phyloP scores from a whole-genome alignment of 1,140 invertebrate genomes.

The Ostrea denselamellosa region DNA sequence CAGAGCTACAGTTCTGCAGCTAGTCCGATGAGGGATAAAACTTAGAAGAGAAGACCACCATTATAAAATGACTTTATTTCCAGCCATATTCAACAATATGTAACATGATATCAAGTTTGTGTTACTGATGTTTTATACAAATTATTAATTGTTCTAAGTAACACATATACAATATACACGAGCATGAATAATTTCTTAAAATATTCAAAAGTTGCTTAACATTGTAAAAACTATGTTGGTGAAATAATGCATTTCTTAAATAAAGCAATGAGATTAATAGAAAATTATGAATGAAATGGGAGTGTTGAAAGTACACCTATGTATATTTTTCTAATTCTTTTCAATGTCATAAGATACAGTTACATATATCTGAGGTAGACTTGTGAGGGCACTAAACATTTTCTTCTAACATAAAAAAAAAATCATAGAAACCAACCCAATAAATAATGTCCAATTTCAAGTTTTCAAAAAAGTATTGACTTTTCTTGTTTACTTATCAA shows the following conservation, averaged over 20 bases:
- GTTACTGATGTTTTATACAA: background rate
- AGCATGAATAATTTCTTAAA: background rate
- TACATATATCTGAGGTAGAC: slow-evolving; percentile 11
- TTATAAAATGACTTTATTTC: slow-evolving; percentile 16
- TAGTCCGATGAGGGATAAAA: no score
- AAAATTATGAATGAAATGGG: slow-evolving; percentile 3
- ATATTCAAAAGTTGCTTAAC: background rate
- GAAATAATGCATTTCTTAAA: slow-evolving; percentile 31
- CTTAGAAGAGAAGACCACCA: background rate
- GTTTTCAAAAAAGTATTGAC: background rate
- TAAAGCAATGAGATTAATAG: slow-evolving; percentile 24
- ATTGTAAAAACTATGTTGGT: slow-evolving; percentile 5
- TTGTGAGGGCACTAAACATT: background rate
- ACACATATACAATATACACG: background rate
- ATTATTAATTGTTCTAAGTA: background rate
- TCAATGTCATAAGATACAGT: background rate
- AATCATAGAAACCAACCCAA: background rate
- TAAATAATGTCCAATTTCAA: background rate
- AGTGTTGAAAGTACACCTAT: background rate
- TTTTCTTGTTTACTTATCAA: background rate
- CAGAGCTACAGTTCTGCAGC: no score
- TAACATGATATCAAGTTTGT: background rate
- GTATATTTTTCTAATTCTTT: background rate
- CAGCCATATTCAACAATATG: slow-evolving; percentile 8
- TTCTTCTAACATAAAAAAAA: background rate